These are phyloP conservation scores for Papilio gigon DNA, from an alignment of 2,888 invertebrate genomes.

Conservation along the genomic window DNA sequence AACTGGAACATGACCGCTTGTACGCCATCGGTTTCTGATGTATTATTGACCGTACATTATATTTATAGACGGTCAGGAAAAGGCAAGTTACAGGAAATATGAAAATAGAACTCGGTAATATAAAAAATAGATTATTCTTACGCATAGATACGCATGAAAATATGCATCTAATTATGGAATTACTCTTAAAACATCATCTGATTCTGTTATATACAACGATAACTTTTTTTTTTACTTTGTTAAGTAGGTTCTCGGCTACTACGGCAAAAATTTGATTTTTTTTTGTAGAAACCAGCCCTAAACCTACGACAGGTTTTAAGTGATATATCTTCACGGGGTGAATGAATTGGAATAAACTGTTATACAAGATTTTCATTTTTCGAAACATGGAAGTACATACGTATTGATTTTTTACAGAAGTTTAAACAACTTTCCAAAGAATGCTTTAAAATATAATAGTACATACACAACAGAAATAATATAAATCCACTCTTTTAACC, in stretches of 20 bases:
- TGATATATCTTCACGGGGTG: too few species aligned
- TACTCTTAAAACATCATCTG: not conserved
- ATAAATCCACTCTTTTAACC: slow-evolving; percentile 33
- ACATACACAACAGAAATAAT: not conserved
- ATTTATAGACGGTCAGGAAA: slow-evolving; percentile 6
- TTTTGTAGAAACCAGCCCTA: too few species aligned
- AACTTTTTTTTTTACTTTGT: too few species aligned
- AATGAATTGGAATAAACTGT: too few species aligned
- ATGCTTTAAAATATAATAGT: slow-evolving; percentile 12
- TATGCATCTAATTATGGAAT: not conserved
- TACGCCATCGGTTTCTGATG: slow-evolving; percentile 29
- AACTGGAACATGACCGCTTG: slow-evolving; percentile 23
- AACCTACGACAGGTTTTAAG: too few species aligned
- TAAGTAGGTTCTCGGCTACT: too few species aligned
- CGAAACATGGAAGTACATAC: too few species aligned
- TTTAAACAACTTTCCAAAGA: not conserved
- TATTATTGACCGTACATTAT: slow-evolving; percentile 23
- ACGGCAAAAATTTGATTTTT: too few species aligned
- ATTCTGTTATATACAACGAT: too few species aligned
- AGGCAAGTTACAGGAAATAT: slow-evolving; percentile 2
- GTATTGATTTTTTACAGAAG: too few species aligned
- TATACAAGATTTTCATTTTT: too few species aligned
- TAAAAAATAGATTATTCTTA: not conserved
- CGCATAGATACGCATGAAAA: not conserved
- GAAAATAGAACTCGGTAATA: not conserved